Base-by-base conservation (phyloP, 2,888 invertebrate genomes). In the Lasioglossum villosulum region DNA sequence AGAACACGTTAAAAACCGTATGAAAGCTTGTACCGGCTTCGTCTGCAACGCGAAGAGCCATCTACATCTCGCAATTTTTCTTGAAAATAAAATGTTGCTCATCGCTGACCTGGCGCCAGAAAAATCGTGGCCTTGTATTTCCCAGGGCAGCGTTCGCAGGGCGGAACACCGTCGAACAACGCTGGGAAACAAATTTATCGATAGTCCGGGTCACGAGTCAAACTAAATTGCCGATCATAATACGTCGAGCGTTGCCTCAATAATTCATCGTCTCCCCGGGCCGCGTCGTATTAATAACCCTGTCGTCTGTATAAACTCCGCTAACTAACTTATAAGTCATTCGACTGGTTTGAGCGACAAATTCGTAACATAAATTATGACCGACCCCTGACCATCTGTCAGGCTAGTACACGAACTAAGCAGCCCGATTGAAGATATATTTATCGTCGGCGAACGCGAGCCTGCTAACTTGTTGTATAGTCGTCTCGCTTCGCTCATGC, bases 311-410 rank as follows among this genome's bases (percentile, higher is more conserved):
- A 74, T 78, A 86, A 86, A 86, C 82, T 80, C 81, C 80, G 66
- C 83, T 87, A 86, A 86, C 87, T 80, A 87, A 87, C 87, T 87
- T 87, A 86, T 80, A 88, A 83, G 83, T 79, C 81, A 77, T 81
- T 80, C 83, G 83, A 78, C 78, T 82, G 82, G 81, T 84, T 83
- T 74, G 75, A 85, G 82, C 80, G 86, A 89, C 79, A 89, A 81
- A 89, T 89, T 89, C 78, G 78, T 71, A 75, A 80, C 63, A 70
- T 87, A 86, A 89, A 89, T 89, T 87, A 89, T 70, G 82, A 45
- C 75, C 83, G 84, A 89, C 87, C 84, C 79, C 81, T 80, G 86
- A 88, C 66, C 84, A 75, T 68, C 78, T 82, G 82, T 75, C 84
- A 75, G 75, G 70, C 52, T 71, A 34, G 63, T 76, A 74, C 66